Conservation (phyloP, 2,113 vertebrate genomes). For the Jaculus jaculus region DNA sequence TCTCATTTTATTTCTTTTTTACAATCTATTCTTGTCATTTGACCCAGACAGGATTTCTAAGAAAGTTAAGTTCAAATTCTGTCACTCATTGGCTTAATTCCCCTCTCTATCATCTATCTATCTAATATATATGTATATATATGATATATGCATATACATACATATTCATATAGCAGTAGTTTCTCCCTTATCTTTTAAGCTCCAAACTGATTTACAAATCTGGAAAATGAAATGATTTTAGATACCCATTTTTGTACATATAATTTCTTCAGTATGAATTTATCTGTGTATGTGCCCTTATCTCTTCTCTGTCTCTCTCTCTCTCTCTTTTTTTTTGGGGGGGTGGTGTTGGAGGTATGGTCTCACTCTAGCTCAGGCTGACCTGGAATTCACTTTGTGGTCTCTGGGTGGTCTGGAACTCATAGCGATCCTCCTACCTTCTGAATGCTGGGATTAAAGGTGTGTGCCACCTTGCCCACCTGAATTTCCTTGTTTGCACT, state of each 20-base stretch:
- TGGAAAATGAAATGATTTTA: neutral
- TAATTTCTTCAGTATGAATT: neutral
- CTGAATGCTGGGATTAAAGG: too few relatives aligned
- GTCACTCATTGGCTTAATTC: neutral
- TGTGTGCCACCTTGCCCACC: too few relatives aligned
- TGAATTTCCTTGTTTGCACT: too few relatives aligned
- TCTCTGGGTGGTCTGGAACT: too few relatives aligned
- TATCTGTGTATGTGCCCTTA: rapidly evolving
- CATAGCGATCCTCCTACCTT: too few relatives aligned
- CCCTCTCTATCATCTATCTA: neutral
- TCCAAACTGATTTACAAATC: neutral
- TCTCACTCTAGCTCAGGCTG: too few relatives aligned
- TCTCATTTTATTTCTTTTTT: neutral
- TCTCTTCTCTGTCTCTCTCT: neutral
- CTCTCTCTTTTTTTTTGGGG: too few relatives aligned
- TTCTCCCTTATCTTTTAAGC: neutral
- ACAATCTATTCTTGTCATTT: neutral
- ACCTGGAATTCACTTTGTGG: too few relatives aligned
- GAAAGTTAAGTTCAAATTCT: neutral
- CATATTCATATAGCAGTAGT: neutral
- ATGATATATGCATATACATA: neutral
- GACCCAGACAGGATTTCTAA: neutral
- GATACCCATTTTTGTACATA: neutral
- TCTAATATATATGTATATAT: too few relatives aligned
- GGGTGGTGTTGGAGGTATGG: too few relatives aligned